Percentiles rank a stretch among this genome's conserved stretches.
phyloP scores from a whole-genome alignment of 2,797 vertebrate genomes.

The Thalassophryne amazonica region DNA sequence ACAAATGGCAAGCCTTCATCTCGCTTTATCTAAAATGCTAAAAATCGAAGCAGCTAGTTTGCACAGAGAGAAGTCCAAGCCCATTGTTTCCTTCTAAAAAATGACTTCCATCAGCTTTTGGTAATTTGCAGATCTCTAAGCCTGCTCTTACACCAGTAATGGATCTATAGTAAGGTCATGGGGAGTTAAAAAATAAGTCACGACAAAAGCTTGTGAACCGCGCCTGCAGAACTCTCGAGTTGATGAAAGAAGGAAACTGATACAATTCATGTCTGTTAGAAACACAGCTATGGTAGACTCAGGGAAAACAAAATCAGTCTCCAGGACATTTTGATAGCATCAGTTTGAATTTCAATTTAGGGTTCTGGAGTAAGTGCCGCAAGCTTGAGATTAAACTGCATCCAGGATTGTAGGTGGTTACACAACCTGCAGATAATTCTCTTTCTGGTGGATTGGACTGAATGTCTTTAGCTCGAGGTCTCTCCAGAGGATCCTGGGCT shows the following conservation, averaged over 20 bases:
- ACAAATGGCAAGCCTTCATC: background rate
- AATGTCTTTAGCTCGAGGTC: too few relatives aligned
- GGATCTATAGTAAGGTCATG: constrained; percentile 39
- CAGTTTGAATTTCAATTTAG: too few relatives aligned
- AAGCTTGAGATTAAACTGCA: too few relatives aligned
- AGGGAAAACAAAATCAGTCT: constrained; percentile 35
- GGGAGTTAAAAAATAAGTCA: constrained; percentile 10
- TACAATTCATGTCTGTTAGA: constrained; percentile 44
- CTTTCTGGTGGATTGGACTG: too few relatives aligned
- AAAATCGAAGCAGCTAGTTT: constrained; percentile 7
- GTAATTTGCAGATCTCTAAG: constrained; percentile 29
- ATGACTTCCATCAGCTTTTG: constrained; percentile 20
- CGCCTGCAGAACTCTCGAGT: background rate
- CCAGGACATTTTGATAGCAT: constrained; percentile 35
- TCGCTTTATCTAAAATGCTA: background rate
- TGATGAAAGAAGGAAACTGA: constrained; percentile 10
- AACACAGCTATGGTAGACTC: constrained; percentile 26
- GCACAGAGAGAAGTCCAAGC: background rate
- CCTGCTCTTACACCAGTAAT: constrained; percentile 33
- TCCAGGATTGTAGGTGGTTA: too few relatives aligned
- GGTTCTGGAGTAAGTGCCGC: constrained; percentile 10
- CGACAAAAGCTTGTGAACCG: constrained; percentile 22
- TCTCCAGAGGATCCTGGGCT: too few relatives aligned
- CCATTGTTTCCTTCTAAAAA: constrained; percentile 15
- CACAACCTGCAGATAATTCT: too few relatives aligned